Evolutionary conservation across 1,140 invertebrate species (phyloP).

Genomic region (Bombus affinis): DNA sequence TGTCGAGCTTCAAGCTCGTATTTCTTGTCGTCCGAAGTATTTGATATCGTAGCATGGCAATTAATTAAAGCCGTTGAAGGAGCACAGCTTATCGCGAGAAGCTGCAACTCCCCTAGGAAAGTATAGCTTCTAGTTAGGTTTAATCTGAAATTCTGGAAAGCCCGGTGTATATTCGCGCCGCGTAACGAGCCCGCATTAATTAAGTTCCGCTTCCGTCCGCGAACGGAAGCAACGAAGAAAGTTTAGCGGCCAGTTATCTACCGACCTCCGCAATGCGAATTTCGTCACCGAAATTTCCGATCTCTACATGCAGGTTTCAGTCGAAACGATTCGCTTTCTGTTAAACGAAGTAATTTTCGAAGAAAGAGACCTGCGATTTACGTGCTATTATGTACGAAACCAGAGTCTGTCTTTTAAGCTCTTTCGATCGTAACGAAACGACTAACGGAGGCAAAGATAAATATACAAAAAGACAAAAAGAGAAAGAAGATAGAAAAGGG

Average conservation of each 20-base stretch:
- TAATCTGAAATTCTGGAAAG: constrained; percentile 52
- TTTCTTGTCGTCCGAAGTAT: background rate
- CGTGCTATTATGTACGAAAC: no score
- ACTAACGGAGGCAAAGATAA: background rate
- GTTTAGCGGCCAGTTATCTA: constrained; percentile 33
- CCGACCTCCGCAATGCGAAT: constrained; percentile 17
- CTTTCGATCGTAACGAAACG: no score
- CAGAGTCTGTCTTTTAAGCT: no score
- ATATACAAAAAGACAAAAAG: background rate
- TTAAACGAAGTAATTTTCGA: no score
- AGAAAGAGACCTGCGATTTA: no score
- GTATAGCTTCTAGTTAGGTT: constrained; percentile 49
- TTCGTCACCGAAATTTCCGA: constrained; percentile 4
- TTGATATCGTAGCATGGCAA: constrained; percentile 6
- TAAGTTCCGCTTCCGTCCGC: constrained; percentile 47
- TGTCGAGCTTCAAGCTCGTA: background rate
- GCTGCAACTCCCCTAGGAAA: constrained; percentile 43
- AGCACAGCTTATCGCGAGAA: constrained; percentile 19
- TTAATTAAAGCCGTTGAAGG: constrained; percentile 39
- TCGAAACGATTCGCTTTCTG: background rate
- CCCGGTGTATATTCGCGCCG: constrained; percentile 35
- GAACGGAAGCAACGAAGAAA: constrained; percentile 29
- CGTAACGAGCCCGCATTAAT: constrained; percentile 52
- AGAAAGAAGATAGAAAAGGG: background rate
- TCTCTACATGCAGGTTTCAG: background rate